phyloP scores from a whole-genome alignment of 2,113 vertebrate genomes.

The Anolis sagrei region DNA sequence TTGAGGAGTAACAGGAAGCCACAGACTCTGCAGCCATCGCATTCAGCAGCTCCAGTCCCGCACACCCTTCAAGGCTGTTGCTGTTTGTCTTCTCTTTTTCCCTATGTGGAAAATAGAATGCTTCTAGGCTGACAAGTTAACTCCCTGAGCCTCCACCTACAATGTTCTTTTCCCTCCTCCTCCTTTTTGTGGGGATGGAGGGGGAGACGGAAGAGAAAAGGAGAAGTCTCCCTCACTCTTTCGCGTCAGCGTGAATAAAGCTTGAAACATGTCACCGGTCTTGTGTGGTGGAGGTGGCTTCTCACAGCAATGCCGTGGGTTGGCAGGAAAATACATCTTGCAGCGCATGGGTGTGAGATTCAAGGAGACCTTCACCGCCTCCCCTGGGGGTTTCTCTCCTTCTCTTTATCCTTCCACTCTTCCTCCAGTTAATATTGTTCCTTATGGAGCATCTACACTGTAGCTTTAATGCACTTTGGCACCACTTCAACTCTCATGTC shows the following conservation, averaged over 20 bases:
- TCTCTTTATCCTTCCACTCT: no score
- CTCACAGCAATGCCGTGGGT: background rate
- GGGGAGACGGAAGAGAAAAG: no score
- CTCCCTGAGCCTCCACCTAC: background rate
- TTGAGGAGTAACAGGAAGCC: background rate
- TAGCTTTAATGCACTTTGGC: no score
- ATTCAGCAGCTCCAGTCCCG: background rate
- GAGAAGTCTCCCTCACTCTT: background rate
- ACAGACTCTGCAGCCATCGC: background rate
- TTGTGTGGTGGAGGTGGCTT: background rate
- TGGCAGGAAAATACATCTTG: background rate
- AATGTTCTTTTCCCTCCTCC: background rate
- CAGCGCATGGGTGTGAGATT: background rate
- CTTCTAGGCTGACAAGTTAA: conserved; percentile 20
- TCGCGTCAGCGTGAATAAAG: background rate
- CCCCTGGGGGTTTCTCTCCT: background rate
- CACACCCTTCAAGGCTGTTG: background rate
- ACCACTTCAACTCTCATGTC: no score
- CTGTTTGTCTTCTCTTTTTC: background rate
- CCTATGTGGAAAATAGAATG: background rate
- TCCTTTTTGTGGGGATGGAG: background rate
- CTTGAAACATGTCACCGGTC: background rate
- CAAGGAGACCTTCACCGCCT: background rate
- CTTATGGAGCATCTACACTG: no score
- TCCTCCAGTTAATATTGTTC: background rate